Conservation (phyloP, 2,113 vertebrate species). For the Micronisus gabar region DNA sequence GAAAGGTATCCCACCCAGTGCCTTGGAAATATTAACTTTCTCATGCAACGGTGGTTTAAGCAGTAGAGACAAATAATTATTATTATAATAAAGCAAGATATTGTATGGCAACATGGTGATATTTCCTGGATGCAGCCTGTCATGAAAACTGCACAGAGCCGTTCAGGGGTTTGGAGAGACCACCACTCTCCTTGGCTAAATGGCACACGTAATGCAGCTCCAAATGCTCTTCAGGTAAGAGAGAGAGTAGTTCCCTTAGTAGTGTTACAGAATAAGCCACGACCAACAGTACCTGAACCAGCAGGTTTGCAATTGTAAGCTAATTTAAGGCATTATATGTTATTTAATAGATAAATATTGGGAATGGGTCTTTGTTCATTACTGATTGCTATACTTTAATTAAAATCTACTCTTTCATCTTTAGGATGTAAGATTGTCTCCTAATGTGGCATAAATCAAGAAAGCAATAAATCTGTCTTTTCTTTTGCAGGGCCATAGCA, state of each 20-base stretch:
- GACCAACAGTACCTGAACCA: neutral
- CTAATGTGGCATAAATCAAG: neutral
- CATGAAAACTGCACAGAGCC: neutral
- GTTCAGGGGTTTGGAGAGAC: neutral
- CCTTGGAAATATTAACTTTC: conserved; percentile 69
- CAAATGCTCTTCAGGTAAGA: neutral
- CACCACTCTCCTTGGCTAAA: neutral
- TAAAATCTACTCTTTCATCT: neutral
- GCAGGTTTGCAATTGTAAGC: neutral
- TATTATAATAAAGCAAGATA: neutral
- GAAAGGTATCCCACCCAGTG: conserved; percentile 70
- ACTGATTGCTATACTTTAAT: neutral
- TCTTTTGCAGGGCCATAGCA: neutral
- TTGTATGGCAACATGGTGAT: neutral
- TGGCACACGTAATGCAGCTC: neutral
- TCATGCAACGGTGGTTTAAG: conserved; percentile 42
- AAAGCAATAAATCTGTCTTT: neutral
- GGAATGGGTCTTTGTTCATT: neutral
- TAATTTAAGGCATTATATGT: neutral
- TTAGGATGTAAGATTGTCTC: neutral
- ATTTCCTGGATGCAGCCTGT: conserved; percentile 18
- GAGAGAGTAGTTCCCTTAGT: neutral
- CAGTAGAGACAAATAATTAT: conserved; percentile 4
- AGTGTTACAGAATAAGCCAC: neutral
- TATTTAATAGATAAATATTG: neutral